Percentiles rank a stretch among this genome's conserved stretches.
These are phyloP conservation scores for Pteronura brasiliensis DNA, from an alignment of 2,113 vertebrate species.

Conservation along the genomic window DNA sequence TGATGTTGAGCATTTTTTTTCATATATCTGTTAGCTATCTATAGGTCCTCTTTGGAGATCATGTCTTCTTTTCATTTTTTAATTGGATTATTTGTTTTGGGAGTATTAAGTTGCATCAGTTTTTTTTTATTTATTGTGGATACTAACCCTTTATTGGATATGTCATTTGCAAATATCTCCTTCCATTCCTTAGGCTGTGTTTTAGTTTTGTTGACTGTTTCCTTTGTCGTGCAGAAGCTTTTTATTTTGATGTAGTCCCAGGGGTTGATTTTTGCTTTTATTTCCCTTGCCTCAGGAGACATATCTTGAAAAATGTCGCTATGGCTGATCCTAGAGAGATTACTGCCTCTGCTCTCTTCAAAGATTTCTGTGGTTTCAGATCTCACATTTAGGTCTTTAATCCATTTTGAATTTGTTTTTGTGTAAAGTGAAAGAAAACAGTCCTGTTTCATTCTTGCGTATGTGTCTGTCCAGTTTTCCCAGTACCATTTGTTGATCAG, in stretches of 20 bases:
- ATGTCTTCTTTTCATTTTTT: neutral
- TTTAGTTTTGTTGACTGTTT: neutral
- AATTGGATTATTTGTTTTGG: neutral
- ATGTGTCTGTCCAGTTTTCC: neutral
- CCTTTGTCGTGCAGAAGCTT: neutral
- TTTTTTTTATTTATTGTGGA: neutral
- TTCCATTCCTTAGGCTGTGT: neutral
- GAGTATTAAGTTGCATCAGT: neutral
- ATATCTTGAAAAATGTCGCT: neutral
- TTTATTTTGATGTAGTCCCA: neutral
- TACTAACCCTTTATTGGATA: neutral
- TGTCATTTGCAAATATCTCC: neutral
- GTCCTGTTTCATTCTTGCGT: neutral
- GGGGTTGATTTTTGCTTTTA: neutral
- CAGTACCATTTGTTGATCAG: neutral
- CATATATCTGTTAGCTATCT: neutral
- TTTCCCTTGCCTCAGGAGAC: neutral
- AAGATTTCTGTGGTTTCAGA: neutral
- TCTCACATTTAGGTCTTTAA: neutral
- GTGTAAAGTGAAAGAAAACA: neutral
- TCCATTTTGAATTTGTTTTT: neutral
- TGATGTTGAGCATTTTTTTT: neutral
- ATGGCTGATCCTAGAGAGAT: neutral
- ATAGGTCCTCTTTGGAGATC: neutral
- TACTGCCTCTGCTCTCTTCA: neutral